Percentiles rank a stretch among this genome's conserved stretches.
These are phyloP conservation scores for Notothenia coriiceps DNA, from an alignment of 2,113 vertebrate genomes.

Conservation along the genomic window DNA sequence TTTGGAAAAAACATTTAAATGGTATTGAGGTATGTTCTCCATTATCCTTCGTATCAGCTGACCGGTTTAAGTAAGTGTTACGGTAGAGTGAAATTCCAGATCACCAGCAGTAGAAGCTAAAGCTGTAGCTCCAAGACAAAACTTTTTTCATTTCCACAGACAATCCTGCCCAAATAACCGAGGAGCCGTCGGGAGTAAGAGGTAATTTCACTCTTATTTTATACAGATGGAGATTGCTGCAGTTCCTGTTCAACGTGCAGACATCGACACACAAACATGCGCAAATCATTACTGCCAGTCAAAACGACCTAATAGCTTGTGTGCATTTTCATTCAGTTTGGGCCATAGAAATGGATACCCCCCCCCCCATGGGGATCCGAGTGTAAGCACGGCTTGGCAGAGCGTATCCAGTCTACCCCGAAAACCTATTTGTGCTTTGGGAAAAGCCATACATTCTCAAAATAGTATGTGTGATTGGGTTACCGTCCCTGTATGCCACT, in stretches of 20 bases:
- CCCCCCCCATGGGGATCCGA: constrained; percentile 52
- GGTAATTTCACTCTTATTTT: constrained; percentile 23
- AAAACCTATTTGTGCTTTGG: constrained; percentile 79
- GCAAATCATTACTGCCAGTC: constrained; percentile 63
- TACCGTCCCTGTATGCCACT: constrained; percentile 72
- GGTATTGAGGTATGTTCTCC: background rate
- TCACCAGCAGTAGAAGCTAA: background rate
- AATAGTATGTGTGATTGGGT: constrained; percentile 82
- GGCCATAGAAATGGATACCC: constrained; percentile 66
- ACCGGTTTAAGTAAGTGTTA: constrained; percentile 7
- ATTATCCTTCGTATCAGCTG: constrained; percentile 5
- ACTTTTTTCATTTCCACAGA: constrained; percentile 6
- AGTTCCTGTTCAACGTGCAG: background rate
- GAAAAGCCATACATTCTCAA: constrained; percentile 82
- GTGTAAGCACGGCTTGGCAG: constrained; percentile 49
- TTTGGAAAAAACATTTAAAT: background rate
- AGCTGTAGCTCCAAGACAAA: constrained; percentile 8
- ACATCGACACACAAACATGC: constrained; percentile 17
- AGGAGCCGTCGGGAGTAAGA: constrained; percentile 1
- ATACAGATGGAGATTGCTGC: constrained; percentile 31
- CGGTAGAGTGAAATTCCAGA: constrained; percentile 13
- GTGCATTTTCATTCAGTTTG: constrained; percentile 74
- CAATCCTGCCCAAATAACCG: background rate
- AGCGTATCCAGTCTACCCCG: constrained; percentile 51
- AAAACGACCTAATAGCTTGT: constrained; percentile 57